Percentiles rank a stretch among this genome's conserved stretches.
phyloP scores from a whole-genome alignment of 1,140 invertebrate genomes.

The Lasaia peninsularis region DNA sequence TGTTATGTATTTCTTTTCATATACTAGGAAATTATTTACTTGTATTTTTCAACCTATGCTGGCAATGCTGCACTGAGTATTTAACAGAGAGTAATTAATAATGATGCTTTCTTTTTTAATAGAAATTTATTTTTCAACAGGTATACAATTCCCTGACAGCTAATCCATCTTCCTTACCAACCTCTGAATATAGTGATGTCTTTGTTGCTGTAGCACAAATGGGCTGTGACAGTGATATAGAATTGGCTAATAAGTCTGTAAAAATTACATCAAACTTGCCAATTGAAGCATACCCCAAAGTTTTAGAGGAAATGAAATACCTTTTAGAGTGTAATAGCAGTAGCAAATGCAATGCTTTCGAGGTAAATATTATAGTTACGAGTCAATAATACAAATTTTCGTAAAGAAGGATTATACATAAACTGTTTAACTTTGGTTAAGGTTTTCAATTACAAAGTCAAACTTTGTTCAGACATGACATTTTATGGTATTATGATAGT shows the following conservation, averaged over 20 bases:
- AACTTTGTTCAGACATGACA: no score
- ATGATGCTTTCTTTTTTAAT: no score
- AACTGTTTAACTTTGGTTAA: no score
- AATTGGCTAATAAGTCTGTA: slow-evolving; percentile 79
- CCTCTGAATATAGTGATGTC: slow-evolving; percentile 77
- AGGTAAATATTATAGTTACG: slow-evolving; percentile 72
- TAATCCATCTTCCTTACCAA: slow-evolving; percentile 43
- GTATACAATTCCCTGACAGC: slow-evolving; percentile 55
- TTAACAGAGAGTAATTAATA: no score
- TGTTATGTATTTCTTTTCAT: no score
- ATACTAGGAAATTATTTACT: no score
- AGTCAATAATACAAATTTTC: no score
- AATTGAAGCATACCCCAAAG: slow-evolving; percentile 66
- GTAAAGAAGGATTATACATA: no score
- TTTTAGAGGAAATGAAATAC: slow-evolving; percentile 74
- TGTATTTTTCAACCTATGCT: no score
- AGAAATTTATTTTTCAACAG: slow-evolving; percentile 36
- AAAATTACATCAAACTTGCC: slow-evolving; percentile 77
- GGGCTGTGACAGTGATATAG: slow-evolving; percentile 79
- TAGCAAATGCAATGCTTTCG: slow-evolving; percentile 80
- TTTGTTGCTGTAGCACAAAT: slow-evolving; percentile 76
- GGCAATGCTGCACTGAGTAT: no score
- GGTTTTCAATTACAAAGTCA: no score
- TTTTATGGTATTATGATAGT: no score
- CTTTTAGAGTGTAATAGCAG: slow-evolving; percentile 75